Evolutionary conservation across 1,140 invertebrate genomes (phyloP).

Genomic region (Condylostylus longicornis): DNA sequence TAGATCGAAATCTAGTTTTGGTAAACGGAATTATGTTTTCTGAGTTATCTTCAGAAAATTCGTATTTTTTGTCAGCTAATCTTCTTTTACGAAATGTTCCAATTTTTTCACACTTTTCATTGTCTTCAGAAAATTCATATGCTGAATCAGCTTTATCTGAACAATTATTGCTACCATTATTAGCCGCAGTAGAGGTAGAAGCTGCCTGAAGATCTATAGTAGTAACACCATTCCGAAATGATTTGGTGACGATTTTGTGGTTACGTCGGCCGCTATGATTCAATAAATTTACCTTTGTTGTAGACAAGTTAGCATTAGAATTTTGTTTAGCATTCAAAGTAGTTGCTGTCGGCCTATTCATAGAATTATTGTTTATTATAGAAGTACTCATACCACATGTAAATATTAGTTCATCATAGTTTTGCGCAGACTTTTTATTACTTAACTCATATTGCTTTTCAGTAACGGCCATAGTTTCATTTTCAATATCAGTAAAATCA

Average conservation of each 20-base stretch:
- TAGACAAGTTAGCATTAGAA: neutral
- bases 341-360: neutral
- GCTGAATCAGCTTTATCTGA: slow-evolving; percentile 42
- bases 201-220: slow-evolving; percentile 23
- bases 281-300: slow-evolving; percentile 6
- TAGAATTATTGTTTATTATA: neutral
- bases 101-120: slow-evolving; percentile 66
- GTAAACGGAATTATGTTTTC: slow-evolving; percentile 70
- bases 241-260: slow-evolving; percentile 27
- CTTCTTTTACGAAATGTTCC: slow-evolving; percentile 64
- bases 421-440: slow-evolving; percentile 9
- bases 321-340: neutral
- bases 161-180: slow-evolving; percentile 13
- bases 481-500: slow-evolving; percentile 29
- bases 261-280: slow-evolving; percentile 20
- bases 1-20: slow-evolving; percentile 28
- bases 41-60: slow-evolving; percentile 72
- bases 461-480: slow-evolving; percentile 16
- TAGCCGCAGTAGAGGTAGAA: neutral
- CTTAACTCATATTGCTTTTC: slow-evolving; percentile 10
- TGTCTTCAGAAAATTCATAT: slow-evolving; percentile 71
- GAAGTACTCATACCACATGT: slow-evolving; percentile 8
- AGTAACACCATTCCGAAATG: slow-evolving; percentile 25
- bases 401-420: slow-evolving; percentile 12
- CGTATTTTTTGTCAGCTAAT: slow-evolving; percentile 81